phyloP scores from a whole-genome alignment of 2,113 vertebrate species.

The Megaleporinus macrocephalus region DNA sequence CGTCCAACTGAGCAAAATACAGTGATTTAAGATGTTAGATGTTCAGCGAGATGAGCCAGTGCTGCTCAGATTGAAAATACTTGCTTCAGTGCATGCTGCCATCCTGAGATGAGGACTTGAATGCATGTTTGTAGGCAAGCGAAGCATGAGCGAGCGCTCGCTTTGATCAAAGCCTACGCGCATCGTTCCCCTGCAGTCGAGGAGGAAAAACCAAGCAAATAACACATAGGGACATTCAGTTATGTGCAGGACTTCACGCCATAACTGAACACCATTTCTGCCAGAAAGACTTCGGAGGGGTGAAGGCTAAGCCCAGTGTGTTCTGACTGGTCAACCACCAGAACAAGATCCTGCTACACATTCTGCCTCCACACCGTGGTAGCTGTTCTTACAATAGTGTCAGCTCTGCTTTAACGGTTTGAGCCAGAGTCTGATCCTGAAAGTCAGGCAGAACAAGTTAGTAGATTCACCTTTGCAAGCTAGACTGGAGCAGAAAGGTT shows the following conservation, averaged over 20 bases:
- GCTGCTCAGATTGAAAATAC: conserved; percentile 13
- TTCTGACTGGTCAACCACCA: too few relatives aligned
- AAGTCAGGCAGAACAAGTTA: too few relatives aligned
- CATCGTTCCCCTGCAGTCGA: background rate
- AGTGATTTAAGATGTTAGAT: conserved; percentile 57
- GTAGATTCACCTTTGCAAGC: too few relatives aligned
- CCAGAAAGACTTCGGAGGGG: too few relatives aligned
- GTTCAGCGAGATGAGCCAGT: conserved; percentile 27
- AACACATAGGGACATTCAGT: background rate
- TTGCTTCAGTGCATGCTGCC: conserved; percentile 39
- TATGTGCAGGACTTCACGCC: background rate
- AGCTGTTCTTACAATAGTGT: too few relatives aligned
- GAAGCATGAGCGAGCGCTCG: background rate
- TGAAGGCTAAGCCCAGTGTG: too few relatives aligned
- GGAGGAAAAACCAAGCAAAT: background rate
- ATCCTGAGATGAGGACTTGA: conserved; percentile 27
- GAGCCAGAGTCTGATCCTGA: too few relatives aligned
- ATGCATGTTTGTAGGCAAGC: conserved; percentile 7
- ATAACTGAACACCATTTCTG: background rate
- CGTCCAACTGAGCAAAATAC: conserved; percentile 22
- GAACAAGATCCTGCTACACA: too few relatives aligned
- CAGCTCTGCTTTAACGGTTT: too few relatives aligned
- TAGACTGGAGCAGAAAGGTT: too few relatives aligned
- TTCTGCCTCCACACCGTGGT: too few relatives aligned
- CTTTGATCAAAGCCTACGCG: background rate